Percentiles rank a stretch among this genome's conserved stretches.
Evolutionary conservation across 2,888 invertebrate species (phyloP).

Genomic region (Campopleginae sp.): DNA sequence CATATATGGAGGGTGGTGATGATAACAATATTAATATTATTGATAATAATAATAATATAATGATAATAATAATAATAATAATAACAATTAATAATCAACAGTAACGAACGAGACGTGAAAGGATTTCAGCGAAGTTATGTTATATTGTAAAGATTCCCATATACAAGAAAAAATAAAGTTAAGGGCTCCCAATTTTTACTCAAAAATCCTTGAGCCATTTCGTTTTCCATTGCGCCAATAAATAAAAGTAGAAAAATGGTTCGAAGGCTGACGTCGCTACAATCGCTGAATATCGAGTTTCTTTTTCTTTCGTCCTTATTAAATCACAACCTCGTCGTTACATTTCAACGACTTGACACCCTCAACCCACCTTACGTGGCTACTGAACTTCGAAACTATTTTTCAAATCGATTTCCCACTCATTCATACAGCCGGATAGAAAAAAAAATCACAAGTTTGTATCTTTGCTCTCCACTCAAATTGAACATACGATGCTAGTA

Average conservation of each 20-base stretch:
- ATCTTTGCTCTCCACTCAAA: neutral
- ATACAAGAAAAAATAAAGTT: constrained; percentile 81
- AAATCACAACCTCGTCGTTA: neutral
- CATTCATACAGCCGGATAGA: neutral
- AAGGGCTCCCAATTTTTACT: constrained; percentile 81
- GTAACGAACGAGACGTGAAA: constrained; percentile 72
- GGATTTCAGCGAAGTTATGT: constrained; percentile 78
- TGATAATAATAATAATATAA: constrained; percentile 68
- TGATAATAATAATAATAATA: constrained; percentile 74
- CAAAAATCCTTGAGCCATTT: constrained; percentile 73
- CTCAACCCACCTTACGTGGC: neutral
- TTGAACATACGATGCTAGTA: neutral
- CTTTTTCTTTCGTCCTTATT: neutral
- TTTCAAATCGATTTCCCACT: neutral
- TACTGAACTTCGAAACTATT: neutral
- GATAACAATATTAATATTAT: constrained; percentile 69
- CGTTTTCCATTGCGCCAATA: constrained; percentile 52
- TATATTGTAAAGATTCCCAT: constrained; percentile 82
- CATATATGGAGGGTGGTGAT: constrained; percentile 66
- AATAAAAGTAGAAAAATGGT: constrained; percentile 12
- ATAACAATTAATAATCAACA: constrained; percentile 72
- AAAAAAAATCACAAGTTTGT: constrained; percentile 14
- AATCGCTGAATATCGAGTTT: neutral
- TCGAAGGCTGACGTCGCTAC: neutral
- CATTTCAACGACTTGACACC: neutral